phyloP scores from a whole-genome alignment of 2,797 vertebrate genomes.

The Cheirogaleus major region DNA sequence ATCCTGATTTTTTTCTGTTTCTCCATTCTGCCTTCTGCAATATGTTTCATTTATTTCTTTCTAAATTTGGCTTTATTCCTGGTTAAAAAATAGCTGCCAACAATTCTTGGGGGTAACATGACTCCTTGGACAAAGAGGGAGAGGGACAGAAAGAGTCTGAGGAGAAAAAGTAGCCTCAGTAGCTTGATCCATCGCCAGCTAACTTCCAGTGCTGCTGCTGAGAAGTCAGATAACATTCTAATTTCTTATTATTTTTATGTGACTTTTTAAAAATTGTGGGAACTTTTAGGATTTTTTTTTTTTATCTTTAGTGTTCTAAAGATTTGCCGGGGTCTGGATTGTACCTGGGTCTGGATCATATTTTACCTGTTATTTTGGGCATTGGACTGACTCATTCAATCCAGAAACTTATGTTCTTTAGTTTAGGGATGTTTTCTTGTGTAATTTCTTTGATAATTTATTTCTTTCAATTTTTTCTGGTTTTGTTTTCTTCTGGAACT shows the following conservation, averaged over 20 bases:
- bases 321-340: background rate
- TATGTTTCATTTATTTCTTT: constrained; percentile 12
- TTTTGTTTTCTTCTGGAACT: background rate
- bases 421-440: background rate
- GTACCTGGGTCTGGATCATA: background rate
- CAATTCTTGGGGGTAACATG: background rate
- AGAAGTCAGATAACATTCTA: background rate
- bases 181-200: background rate
- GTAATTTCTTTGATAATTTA: background rate
- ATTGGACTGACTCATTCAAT: background rate
- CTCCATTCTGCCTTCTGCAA: background rate
- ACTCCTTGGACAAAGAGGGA: background rate
- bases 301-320: background rate
- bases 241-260: background rate
- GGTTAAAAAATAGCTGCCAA: constrained; percentile 4
- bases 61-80: background rate
- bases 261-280: background rate
- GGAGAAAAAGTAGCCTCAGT: background rate
- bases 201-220: background rate
- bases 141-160: background rate
- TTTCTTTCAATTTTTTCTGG: background rate
- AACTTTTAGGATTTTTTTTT: background rate
- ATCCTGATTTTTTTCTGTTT: background rate
- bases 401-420: background rate
- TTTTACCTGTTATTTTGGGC: background rate